A percentile compares a stretch with the other conserved stretches of the same genome.
Evolutionary conservation across 2,888 invertebrate species (phyloP).

Genomic region (Endotricha flammealis): DNA sequence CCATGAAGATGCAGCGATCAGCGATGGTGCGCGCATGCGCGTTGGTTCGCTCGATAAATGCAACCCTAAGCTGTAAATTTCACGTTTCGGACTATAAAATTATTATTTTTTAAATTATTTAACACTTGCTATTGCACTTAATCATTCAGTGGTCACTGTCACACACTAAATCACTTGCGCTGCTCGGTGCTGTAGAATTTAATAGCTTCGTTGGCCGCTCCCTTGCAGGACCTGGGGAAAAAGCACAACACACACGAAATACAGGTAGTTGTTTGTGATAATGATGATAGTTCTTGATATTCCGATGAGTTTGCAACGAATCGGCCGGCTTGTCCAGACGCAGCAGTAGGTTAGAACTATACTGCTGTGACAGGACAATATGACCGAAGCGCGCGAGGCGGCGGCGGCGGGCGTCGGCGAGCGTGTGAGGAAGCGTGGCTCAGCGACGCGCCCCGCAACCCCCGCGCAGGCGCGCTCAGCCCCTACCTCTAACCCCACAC

Average conservation of each 20-base stretch:
- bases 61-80: constrained; percentile 55
- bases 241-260: constrained; percentile 22
- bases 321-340: constrained; percentile 87
- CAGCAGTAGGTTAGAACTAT: constrained; percentile 90
- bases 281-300: constrained; percentile 16
- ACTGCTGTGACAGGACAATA: constrained; percentile 99
- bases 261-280: too few relatives aligned
- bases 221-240: constrained; percentile 33
- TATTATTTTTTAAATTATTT: neutral
- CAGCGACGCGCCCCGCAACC: constrained; percentile 59
- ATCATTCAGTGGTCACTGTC: constrained; percentile 14
- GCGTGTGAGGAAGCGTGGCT: constrained; percentile 74
- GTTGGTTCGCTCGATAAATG: constrained; percentile 65
- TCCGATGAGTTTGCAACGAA: constrained; percentile 36
- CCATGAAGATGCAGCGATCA: constrained; percentile 60
- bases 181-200: neutral
- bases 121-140: constrained; percentile 8
- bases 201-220: constrained; percentile 14
- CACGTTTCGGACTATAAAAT: constrained; percentile 20
- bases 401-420: constrained; percentile 60
- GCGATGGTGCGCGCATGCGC: constrained; percentile 70
- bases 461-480: constrained; percentile 62
- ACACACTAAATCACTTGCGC: constrained; percentile 18
- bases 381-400: constrained; percentile 81
- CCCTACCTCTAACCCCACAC: constrained; percentile 43